Percentiles rank a stretch among this genome's conserved stretches.
These are phyloP conservation scores for Cnemophilus loriae DNA, from an alignment of 2,113 vertebrate genomes.

Conservation along the genomic window DNA sequence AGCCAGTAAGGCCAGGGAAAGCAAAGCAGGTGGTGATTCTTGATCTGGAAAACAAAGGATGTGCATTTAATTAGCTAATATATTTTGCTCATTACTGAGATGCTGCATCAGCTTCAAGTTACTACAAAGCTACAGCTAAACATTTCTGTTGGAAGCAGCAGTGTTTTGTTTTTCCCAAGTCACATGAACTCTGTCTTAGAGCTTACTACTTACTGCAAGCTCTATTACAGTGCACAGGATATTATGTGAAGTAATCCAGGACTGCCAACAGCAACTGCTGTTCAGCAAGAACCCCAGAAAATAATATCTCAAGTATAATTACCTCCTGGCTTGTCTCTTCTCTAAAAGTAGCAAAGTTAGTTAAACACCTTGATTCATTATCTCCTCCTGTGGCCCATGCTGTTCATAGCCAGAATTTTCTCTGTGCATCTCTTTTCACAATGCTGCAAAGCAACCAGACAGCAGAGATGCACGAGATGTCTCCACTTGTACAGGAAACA, in stretches of 20 bases:
- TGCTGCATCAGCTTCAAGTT: not conserved
- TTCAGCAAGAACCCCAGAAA: not conserved
- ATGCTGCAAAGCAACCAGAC: not conserved
- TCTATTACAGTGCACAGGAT: not conserved
- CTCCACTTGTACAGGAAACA: not conserved
- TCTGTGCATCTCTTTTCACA: not conserved
- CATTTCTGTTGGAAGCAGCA: not conserved
- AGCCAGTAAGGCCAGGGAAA: not conserved
- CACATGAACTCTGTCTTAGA: not conserved
- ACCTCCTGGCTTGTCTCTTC: not conserved
- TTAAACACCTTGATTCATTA: constrained; percentile 10
- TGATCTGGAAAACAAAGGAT: not conserved
- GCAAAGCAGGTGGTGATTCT: not conserved
- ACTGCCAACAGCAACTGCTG: not conserved
- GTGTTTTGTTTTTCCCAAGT: not conserved
- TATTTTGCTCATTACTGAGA: not conserved
- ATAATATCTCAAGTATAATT: not conserved
- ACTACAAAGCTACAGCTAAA: not conserved
- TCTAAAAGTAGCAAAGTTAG: not conserved
- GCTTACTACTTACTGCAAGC: not conserved
- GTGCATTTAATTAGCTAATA: not conserved
- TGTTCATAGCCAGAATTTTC: not conserved
- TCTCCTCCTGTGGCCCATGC: not conserved
- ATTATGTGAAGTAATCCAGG: not conserved
- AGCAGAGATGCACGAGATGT: not conserved